These are phyloP conservation scores for Oedothorax gibbosus DNA, from an alignment of 1,140 invertebrate species.

Conservation along the genomic window DNA sequence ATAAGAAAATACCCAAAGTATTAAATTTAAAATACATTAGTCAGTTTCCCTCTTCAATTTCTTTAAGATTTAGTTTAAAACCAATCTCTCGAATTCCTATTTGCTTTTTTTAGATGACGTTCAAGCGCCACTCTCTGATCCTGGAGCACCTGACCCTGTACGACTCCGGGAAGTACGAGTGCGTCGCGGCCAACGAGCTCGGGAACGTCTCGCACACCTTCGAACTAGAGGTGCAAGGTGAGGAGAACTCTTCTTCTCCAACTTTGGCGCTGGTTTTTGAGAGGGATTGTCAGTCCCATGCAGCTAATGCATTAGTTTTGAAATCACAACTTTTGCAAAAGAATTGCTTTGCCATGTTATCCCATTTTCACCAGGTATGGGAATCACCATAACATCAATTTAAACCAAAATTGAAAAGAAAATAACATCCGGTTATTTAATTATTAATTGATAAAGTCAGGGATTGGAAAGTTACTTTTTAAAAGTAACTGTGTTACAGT, in stretches of 20 bases:
- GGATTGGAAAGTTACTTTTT: no score
- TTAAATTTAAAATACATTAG: background rate
- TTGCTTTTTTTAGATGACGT: slow-evolving; percentile 41
- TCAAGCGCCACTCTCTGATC: slow-evolving; percentile 28
- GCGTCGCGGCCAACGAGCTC: slow-evolving; percentile 63
- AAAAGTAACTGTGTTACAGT: no score
- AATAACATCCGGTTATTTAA: no score
- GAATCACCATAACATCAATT: no score
- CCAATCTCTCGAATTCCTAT: no score
- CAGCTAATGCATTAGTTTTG: no score
- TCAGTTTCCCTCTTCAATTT: background rate
- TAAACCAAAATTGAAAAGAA: no score
- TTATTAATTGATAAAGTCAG: background rate
- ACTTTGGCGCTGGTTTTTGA: background rate
- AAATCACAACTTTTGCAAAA: no score
- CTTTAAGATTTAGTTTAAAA: background rate
- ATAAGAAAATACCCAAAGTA: no score
- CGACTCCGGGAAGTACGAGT: slow-evolving; percentile 65
- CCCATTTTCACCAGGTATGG: no score
- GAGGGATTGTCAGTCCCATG: no score
- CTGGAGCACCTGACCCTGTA: slow-evolving; percentile 39
- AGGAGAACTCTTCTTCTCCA: background rate
- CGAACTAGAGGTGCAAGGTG: slow-evolving; percentile 38
- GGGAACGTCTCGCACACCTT: slow-evolving; percentile 61
- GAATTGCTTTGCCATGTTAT: no score